Conservation (phyloP, 30 jellyfish, hydroid and myxozoan species). For the Haliclystus octoradiatus region DNA sequence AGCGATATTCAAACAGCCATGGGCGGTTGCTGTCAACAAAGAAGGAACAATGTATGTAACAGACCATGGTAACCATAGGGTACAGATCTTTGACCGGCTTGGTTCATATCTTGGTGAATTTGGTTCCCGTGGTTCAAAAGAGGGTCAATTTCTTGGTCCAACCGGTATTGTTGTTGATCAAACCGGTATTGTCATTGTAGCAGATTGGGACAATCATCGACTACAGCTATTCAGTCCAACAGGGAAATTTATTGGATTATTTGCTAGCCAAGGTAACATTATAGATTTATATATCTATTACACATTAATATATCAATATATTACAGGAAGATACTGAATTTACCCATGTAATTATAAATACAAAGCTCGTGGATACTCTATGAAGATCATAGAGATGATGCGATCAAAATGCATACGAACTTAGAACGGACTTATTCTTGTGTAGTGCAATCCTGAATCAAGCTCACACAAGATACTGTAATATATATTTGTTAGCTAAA, state of each 20-base stretch:
- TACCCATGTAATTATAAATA: no score
- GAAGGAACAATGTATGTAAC: slow-evolving; percentile 79
- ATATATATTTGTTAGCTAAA: no score
- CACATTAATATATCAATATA: no score
- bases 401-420: no score
- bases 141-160: slow-evolving; percentile 90
- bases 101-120: slow-evolving; percentile 55
- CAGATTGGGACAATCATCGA: slow-evolving; percentile 96
- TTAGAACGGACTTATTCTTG: no score
- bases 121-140: slow-evolving; percentile 78
- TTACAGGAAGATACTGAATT: no score
- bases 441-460: no score
- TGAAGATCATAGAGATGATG: no score
- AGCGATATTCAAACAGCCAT: slow-evolving; percentile 79
- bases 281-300: no score
- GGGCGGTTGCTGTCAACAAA: slow-evolving; percentile 60
- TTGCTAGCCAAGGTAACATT: slow-evolving; percentile 59
- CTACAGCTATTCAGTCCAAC: slow-evolving; percentile 72
- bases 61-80: slow-evolving; percentile 80
- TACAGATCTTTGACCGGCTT: slow-evolving; percentile 63
- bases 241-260: slow-evolving; percentile 74
- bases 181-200: slow-evolving; percentile 65
- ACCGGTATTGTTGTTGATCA: slow-evolving; percentile 81
- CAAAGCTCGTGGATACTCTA: no score
- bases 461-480: no score